Percentiles rank a stretch among this genome's conserved stretches.
These are phyloP conservation scores for Alouatta palliata DNA, from an alignment of 2,113 vertebrate species.

Conservation along the genomic window DNA sequence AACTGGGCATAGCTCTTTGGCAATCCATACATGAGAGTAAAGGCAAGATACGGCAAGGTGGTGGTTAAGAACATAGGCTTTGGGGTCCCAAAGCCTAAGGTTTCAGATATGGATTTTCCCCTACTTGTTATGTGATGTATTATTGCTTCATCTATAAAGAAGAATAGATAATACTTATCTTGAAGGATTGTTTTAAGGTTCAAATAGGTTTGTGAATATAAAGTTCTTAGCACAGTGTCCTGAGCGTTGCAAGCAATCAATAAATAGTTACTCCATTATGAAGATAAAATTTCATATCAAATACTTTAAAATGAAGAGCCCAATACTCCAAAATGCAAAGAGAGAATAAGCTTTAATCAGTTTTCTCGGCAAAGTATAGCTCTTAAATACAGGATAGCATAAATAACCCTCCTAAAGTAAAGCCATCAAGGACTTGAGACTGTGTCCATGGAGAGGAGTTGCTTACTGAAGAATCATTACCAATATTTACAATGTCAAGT, in stretches of 20 bases:
- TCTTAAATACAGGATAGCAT: not conserved
- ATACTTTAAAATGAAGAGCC: not conserved
- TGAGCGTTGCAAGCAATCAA: not conserved
- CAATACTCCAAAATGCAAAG: not conserved
- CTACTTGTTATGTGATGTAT: not conserved
- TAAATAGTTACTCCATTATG: not conserved
- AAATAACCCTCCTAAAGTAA: constrained; percentile 28
- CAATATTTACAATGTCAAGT: not conserved
- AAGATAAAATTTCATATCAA: not conserved
- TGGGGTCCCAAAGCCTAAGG: not conserved
- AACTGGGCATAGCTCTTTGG: not conserved
- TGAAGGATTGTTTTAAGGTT: not conserved
- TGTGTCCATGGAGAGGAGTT: not conserved
- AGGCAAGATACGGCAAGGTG: not conserved
- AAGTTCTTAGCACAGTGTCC: not conserved
- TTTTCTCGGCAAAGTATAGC: not conserved
- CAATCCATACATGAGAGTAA: not conserved
- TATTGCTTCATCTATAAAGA: not conserved
- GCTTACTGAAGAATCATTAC: not conserved
- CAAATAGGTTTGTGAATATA: not conserved
- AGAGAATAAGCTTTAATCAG: not conserved
- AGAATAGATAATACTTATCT: not conserved
- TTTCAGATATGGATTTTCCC: not conserved
- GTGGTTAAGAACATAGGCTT: not conserved
- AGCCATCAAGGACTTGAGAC: fast-evolving